A percentile compares a stretch with the other conserved stretches of the same genome.
These are phyloP conservation scores for Globia sparganii DNA, from an alignment of 2,888 invertebrate species.

Conservation along the genomic window DNA sequence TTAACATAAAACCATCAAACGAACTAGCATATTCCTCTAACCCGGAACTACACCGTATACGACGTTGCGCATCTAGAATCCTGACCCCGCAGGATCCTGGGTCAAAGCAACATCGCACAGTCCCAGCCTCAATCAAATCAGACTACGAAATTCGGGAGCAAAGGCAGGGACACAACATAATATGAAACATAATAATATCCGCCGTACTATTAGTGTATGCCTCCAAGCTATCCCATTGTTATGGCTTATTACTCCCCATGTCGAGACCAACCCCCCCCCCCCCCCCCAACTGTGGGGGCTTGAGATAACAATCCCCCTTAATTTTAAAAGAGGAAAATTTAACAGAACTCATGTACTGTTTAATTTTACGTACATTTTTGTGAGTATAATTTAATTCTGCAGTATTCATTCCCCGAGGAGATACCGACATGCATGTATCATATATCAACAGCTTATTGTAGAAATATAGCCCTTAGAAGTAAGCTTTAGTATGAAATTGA, in stretches of 20 bases:
- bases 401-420: slow-evolving; percentile 13
- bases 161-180: slow-evolving; percentile 12
- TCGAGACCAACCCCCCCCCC: not conserved
- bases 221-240: slow-evolving; percentile 34
- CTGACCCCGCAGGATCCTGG: not conserved
- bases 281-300: not conserved
- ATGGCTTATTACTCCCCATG: slow-evolving; percentile 23
- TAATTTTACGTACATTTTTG: slow-evolving; percentile 31
- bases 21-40: not conserved
- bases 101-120: not conserved
- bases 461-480: not conserved
- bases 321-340: slow-evolving; percentile 13
- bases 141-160: slow-evolving; percentile 1
- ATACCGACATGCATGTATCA: not conserved
- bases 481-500: not conserved
- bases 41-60: not conserved
- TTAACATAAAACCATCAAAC: not conserved
- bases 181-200: slow-evolving; percentile 21
- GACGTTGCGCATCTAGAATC: slow-evolving; percentile 1
- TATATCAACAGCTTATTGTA: not conserved
- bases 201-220: slow-evolving; percentile 10
- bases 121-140: slow-evolving; percentile 23
- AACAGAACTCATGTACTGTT: slow-evolving; percentile 15
- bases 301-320: slow-evolving; percentile 40
- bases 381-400: slow-evolving; percentile 38